These are phyloP conservation scores for Solea solea DNA, from an alignment of 2,113 vertebrate species.

Conservation along the genomic window DNA sequence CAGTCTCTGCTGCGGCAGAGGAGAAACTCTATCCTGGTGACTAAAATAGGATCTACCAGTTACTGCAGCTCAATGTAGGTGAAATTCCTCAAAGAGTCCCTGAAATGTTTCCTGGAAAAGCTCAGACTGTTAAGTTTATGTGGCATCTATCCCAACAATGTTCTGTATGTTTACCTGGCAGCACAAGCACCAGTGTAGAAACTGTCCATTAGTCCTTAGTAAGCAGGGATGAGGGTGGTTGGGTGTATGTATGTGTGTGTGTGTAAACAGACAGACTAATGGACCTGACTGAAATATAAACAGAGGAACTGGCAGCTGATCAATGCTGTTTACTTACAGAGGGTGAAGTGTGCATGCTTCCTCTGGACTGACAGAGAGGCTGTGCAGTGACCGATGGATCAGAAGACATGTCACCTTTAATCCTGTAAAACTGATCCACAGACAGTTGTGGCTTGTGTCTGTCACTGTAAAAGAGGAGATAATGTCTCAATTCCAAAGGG, in stretches of 20 bases:
- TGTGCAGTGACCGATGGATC: constrained; percentile 24
- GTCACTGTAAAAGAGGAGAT: constrained; percentile 17
- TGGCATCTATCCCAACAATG: constrained; percentile 53
- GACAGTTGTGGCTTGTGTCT: constrained; percentile 27
- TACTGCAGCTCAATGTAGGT: constrained; percentile 5
- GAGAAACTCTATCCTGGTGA: not conserved
- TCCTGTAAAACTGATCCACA: constrained; percentile 11
- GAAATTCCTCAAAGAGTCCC: constrained; percentile 22
- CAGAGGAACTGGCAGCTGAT: constrained; percentile 69
- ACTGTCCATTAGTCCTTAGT: constrained; percentile 65
- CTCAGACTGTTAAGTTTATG: constrained; percentile 30
- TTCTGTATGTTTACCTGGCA: constrained; percentile 63
- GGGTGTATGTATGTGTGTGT: constrained; percentile 30
- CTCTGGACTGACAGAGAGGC: constrained; percentile 2
- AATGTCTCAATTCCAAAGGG: constrained; percentile 8
- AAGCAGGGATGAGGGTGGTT: constrained; percentile 40
- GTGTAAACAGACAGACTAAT: constrained; percentile 73
- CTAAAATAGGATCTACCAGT: not conserved
- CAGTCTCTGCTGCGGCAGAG: not conserved
- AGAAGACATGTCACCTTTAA: constrained; percentile 27
- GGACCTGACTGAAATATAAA: constrained; percentile 71
- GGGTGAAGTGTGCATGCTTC: constrained; percentile 28
- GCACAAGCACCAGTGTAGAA: constrained; percentile 33
- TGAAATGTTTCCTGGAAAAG: constrained; percentile 20
- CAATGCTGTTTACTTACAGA: constrained; percentile 62